Base-by-base conservation (phyloP, 2,797 vertebrate species). In the Xerus rutilus region DNA sequence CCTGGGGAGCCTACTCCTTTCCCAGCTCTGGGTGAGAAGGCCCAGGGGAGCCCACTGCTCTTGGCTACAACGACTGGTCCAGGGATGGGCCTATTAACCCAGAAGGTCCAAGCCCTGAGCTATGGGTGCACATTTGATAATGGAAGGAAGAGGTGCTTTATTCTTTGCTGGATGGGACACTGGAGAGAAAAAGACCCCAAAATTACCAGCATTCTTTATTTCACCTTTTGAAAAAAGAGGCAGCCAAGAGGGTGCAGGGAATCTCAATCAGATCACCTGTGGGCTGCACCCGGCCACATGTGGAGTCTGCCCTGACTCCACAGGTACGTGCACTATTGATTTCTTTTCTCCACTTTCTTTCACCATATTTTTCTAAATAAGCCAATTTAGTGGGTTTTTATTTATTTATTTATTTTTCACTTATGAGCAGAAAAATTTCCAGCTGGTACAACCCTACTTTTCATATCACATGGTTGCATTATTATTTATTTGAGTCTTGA, bases 141-240 rank as follows among this genome's bases (percentile, higher is more conserved):
- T 14, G 86, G 57, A 92, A 91, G 39, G 30, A 85, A 95, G 65
- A 86, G 69, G 47, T 30, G 4, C 67, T 85, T 90, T 92, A 45
- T 92, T 91, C 92, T 45, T 30, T 89, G 59, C 11, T 88, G n/a
- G 35, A 43, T 82, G 23, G 43, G 18, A 15, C 3, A 70, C 35
- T 83, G 23, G 23, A 76, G 39, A 23, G 12, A 65, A 87, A 83
- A 35, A 93, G 20, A 43, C 10, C 49, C 32, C 69, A 18, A 11
- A 93, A 18, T 57, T 72, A 23, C 30, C 85, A 72, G 78, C 4
- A 64, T 83, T 77, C 83, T 21, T 67, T 30, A 93, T 12, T 13
- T 59, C 25, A 11, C 82, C 69, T 92, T 93, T 91, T 83, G 43
- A 79, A 32, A 9, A 47, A 88, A 86, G 23, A 52, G n/a, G 21